Conservation (phyloP, 2,888 invertebrate species). For the Rosalia funebris region DNA sequence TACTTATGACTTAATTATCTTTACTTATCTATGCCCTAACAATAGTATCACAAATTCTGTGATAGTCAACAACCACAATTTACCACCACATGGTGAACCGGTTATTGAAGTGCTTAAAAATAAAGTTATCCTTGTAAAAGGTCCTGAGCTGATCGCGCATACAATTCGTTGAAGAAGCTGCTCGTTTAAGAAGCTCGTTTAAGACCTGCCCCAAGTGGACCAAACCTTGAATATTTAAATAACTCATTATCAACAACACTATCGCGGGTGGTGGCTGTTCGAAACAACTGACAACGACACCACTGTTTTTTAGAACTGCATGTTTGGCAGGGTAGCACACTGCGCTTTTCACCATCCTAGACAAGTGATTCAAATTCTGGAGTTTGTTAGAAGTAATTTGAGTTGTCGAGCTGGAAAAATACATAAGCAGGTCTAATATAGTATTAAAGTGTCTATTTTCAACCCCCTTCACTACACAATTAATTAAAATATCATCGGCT, state of each 20-base stretch:
- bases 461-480: slow-evolving; percentile 52
- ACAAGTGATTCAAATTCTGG: slow-evolving; percentile 56
- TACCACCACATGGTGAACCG: background rate
- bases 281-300: slow-evolving; percentile 52
- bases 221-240: slow-evolving; percentile 47
- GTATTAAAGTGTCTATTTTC: slow-evolving; percentile 42
- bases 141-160: slow-evolving; percentile 26
- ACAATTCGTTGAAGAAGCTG: no score
- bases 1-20: no score
- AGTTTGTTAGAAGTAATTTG: slow-evolving; percentile 41
- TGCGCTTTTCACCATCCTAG: slow-evolving; percentile 54
- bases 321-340: slow-evolving; percentile 56
- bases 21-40: background rate
- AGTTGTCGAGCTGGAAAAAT: slow-evolving; percentile 48
- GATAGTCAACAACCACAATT: background rate
- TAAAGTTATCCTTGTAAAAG: slow-evolving; percentile 34
- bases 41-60: background rate
- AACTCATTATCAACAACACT: slow-evolving; percentile 51
- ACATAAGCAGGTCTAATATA: slow-evolving; percentile 55
- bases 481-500: slow-evolving; percentile 58
- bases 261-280: slow-evolving; percentile 62
- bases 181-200: slow-evolving; percentile 43
- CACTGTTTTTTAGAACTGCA: slow-evolving; percentile 40
- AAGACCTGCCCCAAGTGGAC: slow-evolving; percentile 48
- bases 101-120: background rate